Evolutionary conservation across 2,888 invertebrate species (phyloP).

Genomic region (Stramonita haemastoma): DNA sequence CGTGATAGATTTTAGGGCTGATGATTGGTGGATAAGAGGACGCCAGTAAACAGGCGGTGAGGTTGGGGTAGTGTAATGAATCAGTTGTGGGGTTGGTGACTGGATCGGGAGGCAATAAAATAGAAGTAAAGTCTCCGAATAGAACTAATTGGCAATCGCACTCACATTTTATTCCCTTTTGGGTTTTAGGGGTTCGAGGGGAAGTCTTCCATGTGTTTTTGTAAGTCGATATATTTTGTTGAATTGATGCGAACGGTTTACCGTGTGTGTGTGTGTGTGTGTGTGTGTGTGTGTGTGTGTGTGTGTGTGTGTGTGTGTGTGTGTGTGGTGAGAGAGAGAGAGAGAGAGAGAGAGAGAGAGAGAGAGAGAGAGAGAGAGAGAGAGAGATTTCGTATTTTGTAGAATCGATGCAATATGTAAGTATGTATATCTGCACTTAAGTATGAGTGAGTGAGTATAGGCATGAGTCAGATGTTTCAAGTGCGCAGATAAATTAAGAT

Average conservation of each 20-base stretch:
- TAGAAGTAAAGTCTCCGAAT: neutral
- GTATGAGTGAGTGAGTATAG: neutral
- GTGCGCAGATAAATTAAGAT: neutral
- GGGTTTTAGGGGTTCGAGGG: too few species aligned
- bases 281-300: neutral
- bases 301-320: neutral
- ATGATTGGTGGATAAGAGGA: neutral
- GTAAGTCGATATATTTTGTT: too few species aligned
- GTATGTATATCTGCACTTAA: neutral
- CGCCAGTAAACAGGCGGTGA: neutral
- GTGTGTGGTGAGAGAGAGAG: too few species aligned
- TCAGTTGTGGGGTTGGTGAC: neutral
- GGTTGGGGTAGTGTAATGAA: neutral
- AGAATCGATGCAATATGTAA: too few species aligned
- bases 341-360: too few species aligned
- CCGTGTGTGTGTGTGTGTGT: neutral
- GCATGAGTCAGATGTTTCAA: neutral
- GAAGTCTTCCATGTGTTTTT: too few species aligned
- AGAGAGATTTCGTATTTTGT: too few species aligned
- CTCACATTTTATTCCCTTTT: too few species aligned
- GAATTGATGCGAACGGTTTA: too few species aligned
- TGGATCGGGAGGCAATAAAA: neutral
- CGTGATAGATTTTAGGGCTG: neutral
- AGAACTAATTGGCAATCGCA: neutral
- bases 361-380: too few species aligned